Conservation (phyloP, 2,888 invertebrate genomes). For the Carterocephalus palaemon region DNA sequence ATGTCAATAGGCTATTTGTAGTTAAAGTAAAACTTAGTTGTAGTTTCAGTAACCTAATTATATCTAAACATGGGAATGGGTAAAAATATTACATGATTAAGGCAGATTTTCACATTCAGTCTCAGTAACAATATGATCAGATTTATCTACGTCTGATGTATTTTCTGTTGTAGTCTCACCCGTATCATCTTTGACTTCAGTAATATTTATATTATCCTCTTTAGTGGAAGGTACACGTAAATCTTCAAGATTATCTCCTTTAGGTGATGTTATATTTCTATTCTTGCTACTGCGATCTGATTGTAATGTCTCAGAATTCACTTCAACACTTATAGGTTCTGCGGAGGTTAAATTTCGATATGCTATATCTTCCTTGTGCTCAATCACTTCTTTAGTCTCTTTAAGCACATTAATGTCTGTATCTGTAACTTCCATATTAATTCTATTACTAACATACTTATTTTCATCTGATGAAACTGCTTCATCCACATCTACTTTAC, state of each 20-base stretch:
- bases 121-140: neutral
- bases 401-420: conserved; percentile 58
- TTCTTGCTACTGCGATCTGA: conserved; percentile 8
- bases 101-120: neutral
- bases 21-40: too few species aligned
- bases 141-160: neutral
- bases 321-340: conserved; percentile 27
- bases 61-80: too few species aligned
- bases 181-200: neutral
- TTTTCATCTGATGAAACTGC: conserved; percentile 46
- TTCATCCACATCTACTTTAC: conserved; percentile 54
- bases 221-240: conserved; percentile 1
- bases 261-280: neutral
- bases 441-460: conserved; percentile 61
- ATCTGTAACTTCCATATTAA: conserved; percentile 70
- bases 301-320: conserved; percentile 4
- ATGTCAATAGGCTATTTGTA: too few species aligned
- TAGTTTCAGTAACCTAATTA: too few species aligned
- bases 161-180: neutral
- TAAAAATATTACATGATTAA: too few species aligned
- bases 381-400: conserved; percentile 55
- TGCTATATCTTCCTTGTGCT: conserved; percentile 31
- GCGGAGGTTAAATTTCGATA: conserved; percentile 6
- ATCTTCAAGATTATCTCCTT: conserved; percentile 4
- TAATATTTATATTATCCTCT: conserved; percentile 3